A percentile compares a stretch with the other conserved stretches of the same genome.
phyloP scores from a whole-genome alignment of 2,113 vertebrate genomes.

The Ciconia maguari region DNA sequence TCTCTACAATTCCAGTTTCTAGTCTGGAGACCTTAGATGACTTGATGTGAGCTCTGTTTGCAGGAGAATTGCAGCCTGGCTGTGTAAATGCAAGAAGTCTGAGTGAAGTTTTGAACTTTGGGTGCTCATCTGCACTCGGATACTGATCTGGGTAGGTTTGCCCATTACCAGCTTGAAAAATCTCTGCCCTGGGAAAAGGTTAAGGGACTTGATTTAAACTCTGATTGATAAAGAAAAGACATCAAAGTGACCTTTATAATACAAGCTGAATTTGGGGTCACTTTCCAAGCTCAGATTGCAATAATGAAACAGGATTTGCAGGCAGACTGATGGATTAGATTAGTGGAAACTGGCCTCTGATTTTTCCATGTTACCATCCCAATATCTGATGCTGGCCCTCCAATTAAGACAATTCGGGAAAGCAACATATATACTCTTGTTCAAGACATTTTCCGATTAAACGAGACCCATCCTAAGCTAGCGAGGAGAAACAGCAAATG shows the following conservation, averaged over 20 bases:
- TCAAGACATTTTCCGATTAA: background rate
- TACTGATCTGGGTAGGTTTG: background rate
- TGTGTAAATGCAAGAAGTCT: background rate
- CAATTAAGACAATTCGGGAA: background rate
- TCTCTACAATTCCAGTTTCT: background rate
- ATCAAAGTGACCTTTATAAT: slow-evolving; percentile 34
- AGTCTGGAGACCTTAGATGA: background rate
- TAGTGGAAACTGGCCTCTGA: background rate
- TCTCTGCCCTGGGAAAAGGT: slow-evolving; percentile 11
- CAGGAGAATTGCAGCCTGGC: background rate
- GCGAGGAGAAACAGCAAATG: background rate
- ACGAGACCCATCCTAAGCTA: background rate
- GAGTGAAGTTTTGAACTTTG: background rate
- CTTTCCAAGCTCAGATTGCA: background rate
- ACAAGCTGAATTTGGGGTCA: background rate
- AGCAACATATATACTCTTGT: background rate
- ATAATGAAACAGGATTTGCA: background rate
- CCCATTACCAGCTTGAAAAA: slow-evolving; percentile 2
- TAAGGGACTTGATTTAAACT: slow-evolving; percentile 28
- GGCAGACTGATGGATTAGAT: background rate
- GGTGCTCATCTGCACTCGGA: background rate
- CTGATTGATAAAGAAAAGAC: slow-evolving; percentile 42
- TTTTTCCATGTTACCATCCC: background rate
- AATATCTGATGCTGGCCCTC: background rate
- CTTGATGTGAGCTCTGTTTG: background rate